These are phyloP conservation scores for Oasisia sp. DNA, from an alignment of 2,888 invertebrate genomes.

Conservation along the genomic window DNA sequence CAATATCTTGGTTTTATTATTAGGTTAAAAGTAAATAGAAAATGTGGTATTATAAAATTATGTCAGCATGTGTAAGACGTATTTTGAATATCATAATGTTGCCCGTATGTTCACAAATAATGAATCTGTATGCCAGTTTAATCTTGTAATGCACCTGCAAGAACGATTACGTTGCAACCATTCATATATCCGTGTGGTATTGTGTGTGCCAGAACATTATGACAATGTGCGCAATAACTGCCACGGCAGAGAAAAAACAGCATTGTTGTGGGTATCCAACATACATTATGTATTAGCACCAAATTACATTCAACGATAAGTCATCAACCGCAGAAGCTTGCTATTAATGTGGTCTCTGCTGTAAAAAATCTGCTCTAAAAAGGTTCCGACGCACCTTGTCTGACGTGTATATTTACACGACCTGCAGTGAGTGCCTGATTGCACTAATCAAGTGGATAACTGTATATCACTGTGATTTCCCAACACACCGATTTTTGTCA, in stretches of 20 bases:
- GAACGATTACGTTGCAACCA: no score
- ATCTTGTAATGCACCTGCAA: no score
- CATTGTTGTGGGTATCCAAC: background rate
- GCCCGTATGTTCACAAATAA: no score
- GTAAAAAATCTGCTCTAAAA: no score
- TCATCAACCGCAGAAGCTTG: background rate
- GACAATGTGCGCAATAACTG: background rate
- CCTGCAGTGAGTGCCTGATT: background rate
- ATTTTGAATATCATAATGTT: no score
- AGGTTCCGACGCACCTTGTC: background rate
- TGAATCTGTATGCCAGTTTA: no score
- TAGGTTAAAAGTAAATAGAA: no score
- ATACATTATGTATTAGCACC: background rate
- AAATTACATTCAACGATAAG: background rate
- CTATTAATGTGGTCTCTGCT: no score
- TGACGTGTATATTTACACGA: background rate
- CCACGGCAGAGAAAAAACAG: background rate
- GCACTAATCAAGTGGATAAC: background rate
- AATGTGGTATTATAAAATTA: no score
- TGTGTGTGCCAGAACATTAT: background rate
- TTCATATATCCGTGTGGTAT: no score
- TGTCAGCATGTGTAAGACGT: no score
- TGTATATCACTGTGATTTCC: background rate
- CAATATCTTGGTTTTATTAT: no score
- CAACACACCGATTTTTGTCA: background rate